phyloP scores from a whole-genome alignment of 2,888 invertebrate genomes.

The Diplazon laetatorius region DNA sequence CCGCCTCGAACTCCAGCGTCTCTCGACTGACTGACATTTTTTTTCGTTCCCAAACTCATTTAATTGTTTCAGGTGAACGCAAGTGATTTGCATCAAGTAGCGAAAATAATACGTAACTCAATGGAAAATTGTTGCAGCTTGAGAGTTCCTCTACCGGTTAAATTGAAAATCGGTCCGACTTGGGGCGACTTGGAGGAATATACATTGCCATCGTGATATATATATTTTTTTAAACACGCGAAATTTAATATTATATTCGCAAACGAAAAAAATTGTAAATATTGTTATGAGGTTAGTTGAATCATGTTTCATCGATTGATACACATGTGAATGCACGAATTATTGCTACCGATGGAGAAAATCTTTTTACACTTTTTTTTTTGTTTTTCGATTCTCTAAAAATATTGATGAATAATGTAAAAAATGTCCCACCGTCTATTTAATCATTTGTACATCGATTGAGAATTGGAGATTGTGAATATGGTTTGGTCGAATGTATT shows the following conservation, averaged over 20 bases:
- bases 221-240: neutral
- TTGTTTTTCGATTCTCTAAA: too few species aligned
- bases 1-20: too few species aligned
- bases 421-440: neutral
- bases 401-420: too few species aligned
- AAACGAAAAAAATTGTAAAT: constrained; percentile 47
- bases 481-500: neutral
- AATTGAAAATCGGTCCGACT: constrained; percentile 90
- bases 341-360: too few species aligned
- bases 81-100: constrained; percentile 84
- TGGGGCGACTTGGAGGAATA: constrained; percentile 88
- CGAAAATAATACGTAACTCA: constrained; percentile 86
- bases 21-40: too few species aligned
- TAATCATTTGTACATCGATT: neutral
- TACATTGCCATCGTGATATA: constrained; percentile 49
- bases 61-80: constrained; percentile 87
- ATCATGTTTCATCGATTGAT: constrained; percentile 16
- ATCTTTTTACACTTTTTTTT: too few species aligned
- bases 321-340: too few species aligned
- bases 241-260: constrained; percentile 19
- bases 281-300: constrained; percentile 11
- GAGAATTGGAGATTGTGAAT: constrained; percentile 7
- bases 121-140: constrained; percentile 92
- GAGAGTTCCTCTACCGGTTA: constrained; percentile 93
- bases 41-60: too few species aligned